A percentile compares a stretch with the other conserved stretches of the same genome.
These are phyloP conservation scores for Drosophila arizonae DNA, from an alignment of 1,140 invertebrate species.

Conservation along the genomic window DNA sequence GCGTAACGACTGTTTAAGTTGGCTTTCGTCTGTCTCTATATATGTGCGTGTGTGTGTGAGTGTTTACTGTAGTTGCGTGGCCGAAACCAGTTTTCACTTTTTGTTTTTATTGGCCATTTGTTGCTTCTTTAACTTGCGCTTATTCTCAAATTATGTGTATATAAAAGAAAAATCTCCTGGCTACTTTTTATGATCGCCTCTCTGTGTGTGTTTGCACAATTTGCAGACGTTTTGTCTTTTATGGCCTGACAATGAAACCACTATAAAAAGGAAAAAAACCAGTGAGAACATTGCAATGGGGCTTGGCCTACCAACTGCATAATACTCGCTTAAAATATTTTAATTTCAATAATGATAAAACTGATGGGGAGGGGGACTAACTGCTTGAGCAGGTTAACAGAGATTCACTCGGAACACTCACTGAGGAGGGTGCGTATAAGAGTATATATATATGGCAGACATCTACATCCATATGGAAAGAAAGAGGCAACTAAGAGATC, in stretches of 20 bases:
- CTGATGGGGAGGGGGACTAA: no score
- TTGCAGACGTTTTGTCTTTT: slow-evolving; percentile 46
- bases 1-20: slow-evolving; percentile 38
- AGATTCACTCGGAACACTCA: no score
- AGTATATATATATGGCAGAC: no score
- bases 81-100: slow-evolving; percentile 74
- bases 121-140: slow-evolving; percentile 64
- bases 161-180: slow-evolving; percentile 47
- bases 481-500: no score
- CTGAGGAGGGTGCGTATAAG: no score
- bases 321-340: no score
- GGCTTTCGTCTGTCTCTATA: neutral
- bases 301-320: no score
- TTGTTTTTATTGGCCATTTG: slow-evolving; percentile 66
- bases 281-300: neutral
- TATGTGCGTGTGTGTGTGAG: neutral
- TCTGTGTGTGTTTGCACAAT: slow-evolving; percentile 34
- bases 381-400: no score
- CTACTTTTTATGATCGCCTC: slow-evolving; percentile 56
- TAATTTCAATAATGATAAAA: no score
- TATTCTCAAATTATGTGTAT: slow-evolving; percentile 52
- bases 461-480: no score
- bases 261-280: slow-evolving; percentile 24
- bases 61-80: slow-evolving; percentile 14
- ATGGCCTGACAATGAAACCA: slow-evolving; percentile 63